These are phyloP conservation scores for Eclectus roratus DNA, from an alignment of 2,113 vertebrate genomes.

Conservation along the genomic window DNA sequence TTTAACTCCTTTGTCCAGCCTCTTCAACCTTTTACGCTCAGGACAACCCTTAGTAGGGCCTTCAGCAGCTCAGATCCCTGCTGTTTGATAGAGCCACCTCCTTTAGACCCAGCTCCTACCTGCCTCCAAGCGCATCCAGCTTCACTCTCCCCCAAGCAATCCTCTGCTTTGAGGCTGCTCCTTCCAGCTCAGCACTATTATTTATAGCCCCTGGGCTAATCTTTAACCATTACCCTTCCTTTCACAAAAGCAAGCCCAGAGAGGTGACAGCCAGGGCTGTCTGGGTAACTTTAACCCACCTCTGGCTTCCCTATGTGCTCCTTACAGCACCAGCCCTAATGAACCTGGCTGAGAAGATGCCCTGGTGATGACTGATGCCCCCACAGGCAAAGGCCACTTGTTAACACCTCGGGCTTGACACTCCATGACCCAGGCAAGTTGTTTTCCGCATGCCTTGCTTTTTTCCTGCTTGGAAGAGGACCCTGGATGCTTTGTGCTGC, in stretches of 20 bases:
- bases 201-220: slow-evolving; percentile 53
- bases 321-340: neutral
- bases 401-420: neutral
- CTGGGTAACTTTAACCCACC: neutral
- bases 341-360: neutral
- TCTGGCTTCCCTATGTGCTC: neutral
- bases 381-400: neutral
- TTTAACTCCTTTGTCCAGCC: neutral
- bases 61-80: neutral
- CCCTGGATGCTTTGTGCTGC: rapidly evolving
- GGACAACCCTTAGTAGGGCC: neutral
- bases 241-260: neutral
- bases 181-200: slow-evolving; percentile 61
- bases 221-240: neutral
- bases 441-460: neutral
- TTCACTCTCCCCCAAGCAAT: neutral
- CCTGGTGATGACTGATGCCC: neutral
- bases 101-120: neutral
- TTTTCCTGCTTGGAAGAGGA: neutral
- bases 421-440: neutral
- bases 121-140: rapidly evolving
- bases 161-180: neutral
- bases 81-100: neutral
- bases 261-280: slow-evolving; percentile 17
- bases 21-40: neutral